phyloP scores from a whole-genome alignment of 2,797 vertebrate genomes.

The Sardinella longiceps region DNA sequence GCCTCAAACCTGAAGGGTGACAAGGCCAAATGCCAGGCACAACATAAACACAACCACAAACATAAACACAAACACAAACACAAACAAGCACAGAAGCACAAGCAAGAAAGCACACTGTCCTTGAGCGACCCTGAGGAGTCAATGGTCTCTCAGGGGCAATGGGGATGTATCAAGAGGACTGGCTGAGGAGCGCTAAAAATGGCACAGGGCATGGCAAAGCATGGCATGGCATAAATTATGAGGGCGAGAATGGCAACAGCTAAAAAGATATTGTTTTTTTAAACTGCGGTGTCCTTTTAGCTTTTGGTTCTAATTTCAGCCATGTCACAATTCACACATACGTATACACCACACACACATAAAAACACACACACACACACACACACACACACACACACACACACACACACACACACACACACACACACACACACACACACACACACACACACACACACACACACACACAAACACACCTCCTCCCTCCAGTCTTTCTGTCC shows the following conservation, averaged over 20 bases:
- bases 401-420: slow-evolving; percentile 5
- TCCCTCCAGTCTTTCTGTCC: slow-evolving; percentile 75
- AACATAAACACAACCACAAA: slow-evolving; percentile 29
- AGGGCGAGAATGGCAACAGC: background rate
- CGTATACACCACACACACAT: background rate
- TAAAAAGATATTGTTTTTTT: background rate
- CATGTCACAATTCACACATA: slow-evolving; percentile 8
- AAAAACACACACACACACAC: background rate
- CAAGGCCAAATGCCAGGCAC: slow-evolving; percentile 68
- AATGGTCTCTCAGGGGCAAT: background rate
- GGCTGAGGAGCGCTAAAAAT: background rate
- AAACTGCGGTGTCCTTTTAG: background rate
- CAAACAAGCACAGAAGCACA: background rate
- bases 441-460: slow-evolving; percentile 20
- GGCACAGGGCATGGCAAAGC: background rate
- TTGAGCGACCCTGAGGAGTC: background rate
- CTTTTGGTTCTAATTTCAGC: background rate
- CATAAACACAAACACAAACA: slow-evolving; percentile 4
- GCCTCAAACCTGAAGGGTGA: slow-evolving; percentile 80
- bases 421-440: background rate
- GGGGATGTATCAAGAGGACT: background rate
- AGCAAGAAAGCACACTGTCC: slow-evolving; percentile 33
- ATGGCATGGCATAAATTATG: background rate
- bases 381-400: background rate
- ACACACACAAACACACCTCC: slow-evolving; percentile 74